Evolutionary conservation across 2,113 vertebrate genomes (phyloP), one percentile per base, ranked within the genome.

Genomic region (Procapra przewalskii): DNA sequence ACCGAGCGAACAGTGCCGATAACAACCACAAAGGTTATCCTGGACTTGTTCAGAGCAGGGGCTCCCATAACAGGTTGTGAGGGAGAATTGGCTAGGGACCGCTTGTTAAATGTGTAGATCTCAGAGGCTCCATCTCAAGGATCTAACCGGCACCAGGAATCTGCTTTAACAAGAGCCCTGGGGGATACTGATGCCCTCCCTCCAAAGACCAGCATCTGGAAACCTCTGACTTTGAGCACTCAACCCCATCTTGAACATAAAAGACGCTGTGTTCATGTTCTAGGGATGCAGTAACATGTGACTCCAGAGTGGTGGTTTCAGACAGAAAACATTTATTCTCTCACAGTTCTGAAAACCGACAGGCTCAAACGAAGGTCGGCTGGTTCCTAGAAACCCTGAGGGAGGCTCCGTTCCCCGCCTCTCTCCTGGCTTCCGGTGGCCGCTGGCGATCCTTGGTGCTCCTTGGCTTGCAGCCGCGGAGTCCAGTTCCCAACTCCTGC

Each of bases 401-500:
- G 10, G 27, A 67, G 16, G 29, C 33, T 31, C n/a, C 1, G 1
- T 50, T 50, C 60, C 1, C 5, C 3, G 5, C 13, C 10, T n/a
- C 13, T 19, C 48, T 52, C 54, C 50, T 7, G 3, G 60, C 12
- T 48, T n/a, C 75, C 25, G 16, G 43, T 2, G 50, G 52, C 8
- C 21, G 14, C 17, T 15, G 1, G 52, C 13, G 0, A 1, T 17
- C 64, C 31, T 67, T n/a, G 77, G 17, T 6, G 1, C 23, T 55
- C 33, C 25, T 67, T 40, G 71, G 29, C 36, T 85, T 3, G 1
- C 13, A 19, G 19, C 40, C 2, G 0, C 11, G 0, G 4, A 7
- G 50, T 86, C 60, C 48, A 6, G 0, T 15, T 90, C 45, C 67
- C 67, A 71, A 23, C n/a, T 40, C 40, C 79, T 60, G n/a, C 17